Base-by-base conservation (phyloP, 2,888 invertebrate species). In the Pollenia griseotomentosa region DNA sequence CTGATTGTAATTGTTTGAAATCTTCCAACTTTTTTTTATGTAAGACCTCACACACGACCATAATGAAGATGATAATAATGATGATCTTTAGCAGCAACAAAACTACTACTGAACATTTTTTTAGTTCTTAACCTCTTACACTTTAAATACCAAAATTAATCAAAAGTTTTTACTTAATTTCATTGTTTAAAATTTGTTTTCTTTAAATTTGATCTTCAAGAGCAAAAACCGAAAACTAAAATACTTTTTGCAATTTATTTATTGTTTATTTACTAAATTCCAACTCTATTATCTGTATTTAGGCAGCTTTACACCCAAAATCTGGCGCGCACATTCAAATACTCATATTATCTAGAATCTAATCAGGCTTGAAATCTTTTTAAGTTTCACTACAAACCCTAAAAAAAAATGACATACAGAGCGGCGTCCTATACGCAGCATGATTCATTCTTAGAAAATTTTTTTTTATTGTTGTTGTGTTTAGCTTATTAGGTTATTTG, bases 401-500 rank as follows among this genome's bases (percentile, higher is more conserved):
- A 68, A 73, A 42, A 16, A 71, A 44, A 53, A 16, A 59, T 74
- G 65, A 55, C 68, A 53, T 61, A n/a, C 68, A 61, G 55, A 83
- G 66, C 86, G 85, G 79, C 82, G 87, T 88, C 86, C 85, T 73
- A 51, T 57, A 79, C 83, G 33, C 88, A 88, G 86, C 87, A 63
- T 89, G 88, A 88, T 71, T 89, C 88, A 89, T 89, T 88, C 87
- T 85, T 51, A 75, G 87, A 86, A 88, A 66, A 12, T 74, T 83
- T 65, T 68, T 51, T 44, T 57, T 51, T 7, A 7, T 61, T 48
- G 4, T 19, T 63, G 3, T 19, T 75, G 59, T 53, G 70, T 51
- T 73, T 63, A 59, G 19, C 14, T 70, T 79, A 40, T 78, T 68
- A 23, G 61, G n/a, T 74, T 70, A 70, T 55, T 81, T 80, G 80